These are phyloP conservation scores for Chaitophorus viminalis DNA, from an alignment of 2,888 invertebrate species.

Conservation along the genomic window DNA sequence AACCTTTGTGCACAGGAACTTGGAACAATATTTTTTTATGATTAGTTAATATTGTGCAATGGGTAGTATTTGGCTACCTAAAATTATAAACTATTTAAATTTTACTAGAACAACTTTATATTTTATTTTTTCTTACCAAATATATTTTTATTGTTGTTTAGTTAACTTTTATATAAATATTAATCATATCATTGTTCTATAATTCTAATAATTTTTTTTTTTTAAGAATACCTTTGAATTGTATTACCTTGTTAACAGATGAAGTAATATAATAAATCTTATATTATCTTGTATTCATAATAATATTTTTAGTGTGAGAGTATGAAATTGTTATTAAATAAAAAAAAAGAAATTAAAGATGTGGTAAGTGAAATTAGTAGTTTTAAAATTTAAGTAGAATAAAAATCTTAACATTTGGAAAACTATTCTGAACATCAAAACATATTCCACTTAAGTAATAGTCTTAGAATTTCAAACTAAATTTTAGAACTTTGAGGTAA, in stretches of 20 bases:
- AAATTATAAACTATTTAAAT: conserved; percentile 2
- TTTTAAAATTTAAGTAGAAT: too few species aligned
- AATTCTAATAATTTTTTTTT: background rate
- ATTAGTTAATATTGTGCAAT: conserved; percentile 5
- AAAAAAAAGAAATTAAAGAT: background rate
- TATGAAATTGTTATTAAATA: background rate
- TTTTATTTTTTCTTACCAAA: conserved; percentile 1
- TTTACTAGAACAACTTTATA: conserved; percentile 21
- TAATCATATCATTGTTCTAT: background rate
- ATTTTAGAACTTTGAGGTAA: too few species aligned
- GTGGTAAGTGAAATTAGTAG: too few species aligned
- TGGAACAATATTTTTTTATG: conserved; percentile 59
- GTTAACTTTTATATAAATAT: background rate
- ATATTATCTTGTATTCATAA: background rate
- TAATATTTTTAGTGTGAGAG: background rate
- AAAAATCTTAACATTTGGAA: too few species aligned
- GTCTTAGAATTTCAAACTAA: too few species aligned
- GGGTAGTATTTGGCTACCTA: background rate
- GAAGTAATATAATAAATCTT: background rate
- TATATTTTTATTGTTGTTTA: background rate
- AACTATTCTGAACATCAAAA: too few species aligned
- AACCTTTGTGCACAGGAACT: conserved; percentile 57
- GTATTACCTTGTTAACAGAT: background rate
- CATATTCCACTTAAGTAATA: too few species aligned
- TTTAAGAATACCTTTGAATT: too few species aligned